A percentile compares a stretch with the other conserved stretches of the same genome.
These are phyloP conservation scores for Leptocoma aspasia DNA, from an alignment of 2,113 vertebrate species.

Conservation along the genomic window DNA sequence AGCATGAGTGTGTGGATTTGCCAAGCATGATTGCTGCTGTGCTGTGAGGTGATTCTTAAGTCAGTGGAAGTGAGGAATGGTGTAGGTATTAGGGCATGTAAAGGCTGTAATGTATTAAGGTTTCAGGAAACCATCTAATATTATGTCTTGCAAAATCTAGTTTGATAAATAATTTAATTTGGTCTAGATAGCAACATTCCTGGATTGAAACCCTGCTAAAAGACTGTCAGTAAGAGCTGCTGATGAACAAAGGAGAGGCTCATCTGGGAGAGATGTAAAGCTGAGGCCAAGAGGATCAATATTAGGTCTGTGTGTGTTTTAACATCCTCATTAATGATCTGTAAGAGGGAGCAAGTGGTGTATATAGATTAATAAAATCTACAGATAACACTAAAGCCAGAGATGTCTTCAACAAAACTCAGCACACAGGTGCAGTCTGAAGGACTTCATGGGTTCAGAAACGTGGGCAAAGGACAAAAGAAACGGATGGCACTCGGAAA, in stretches of 20 bases:
- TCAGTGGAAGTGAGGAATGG: not conserved
- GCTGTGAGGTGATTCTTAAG: not conserved
- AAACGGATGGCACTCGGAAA: not conserved
- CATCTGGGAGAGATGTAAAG: constrained; percentile 24
- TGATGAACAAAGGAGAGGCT: constrained; percentile 28
- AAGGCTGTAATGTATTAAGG: constrained; percentile 13
- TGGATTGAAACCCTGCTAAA: constrained; percentile 37
- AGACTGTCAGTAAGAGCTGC: constrained; percentile 21
- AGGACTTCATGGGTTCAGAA: not conserved
- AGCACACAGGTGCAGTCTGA: not conserved
- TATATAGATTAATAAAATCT: constrained; percentile 41
- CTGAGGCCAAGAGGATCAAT: constrained; percentile 48
- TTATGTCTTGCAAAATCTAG: constrained; percentile 19
- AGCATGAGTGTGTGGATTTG: not conserved
- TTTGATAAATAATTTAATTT: constrained; percentile 62
- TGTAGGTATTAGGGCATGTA: not conserved
- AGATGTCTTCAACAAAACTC: not conserved
- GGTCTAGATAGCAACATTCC: constrained; percentile 1
- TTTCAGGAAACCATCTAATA: constrained; percentile 37
- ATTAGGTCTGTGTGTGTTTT: constrained; percentile 51
- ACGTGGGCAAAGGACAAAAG: not conserved
- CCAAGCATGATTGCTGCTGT: not conserved
- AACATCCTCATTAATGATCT: constrained; percentile 57
- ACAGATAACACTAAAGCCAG: not conserved
- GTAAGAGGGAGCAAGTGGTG: constrained; percentile 47